These are phyloP conservation scores for Chiloscyllium punctatum DNA, from an alignment of 2,797 vertebrate genomes.

Conservation along the genomic window DNA sequence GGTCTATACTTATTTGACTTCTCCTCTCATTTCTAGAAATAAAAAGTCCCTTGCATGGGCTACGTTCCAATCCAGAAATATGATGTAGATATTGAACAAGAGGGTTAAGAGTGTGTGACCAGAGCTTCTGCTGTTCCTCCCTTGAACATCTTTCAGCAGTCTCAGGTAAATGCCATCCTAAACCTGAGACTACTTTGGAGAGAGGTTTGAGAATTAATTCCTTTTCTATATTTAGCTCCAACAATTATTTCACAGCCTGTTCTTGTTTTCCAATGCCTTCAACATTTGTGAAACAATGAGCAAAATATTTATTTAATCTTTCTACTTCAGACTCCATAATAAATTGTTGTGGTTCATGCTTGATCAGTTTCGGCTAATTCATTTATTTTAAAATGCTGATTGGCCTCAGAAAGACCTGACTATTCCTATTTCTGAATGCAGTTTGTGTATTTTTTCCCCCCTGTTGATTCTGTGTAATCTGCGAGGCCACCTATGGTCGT, in stretches of 20 bases:
- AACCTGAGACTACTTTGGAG: not conserved
- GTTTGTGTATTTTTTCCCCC: not conserved
- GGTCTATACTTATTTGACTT: not conserved
- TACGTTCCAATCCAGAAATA: not conserved
- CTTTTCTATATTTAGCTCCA: not conserved
- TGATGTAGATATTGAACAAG: not conserved
- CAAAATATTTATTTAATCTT: not conserved
- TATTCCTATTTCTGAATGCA: not conserved
- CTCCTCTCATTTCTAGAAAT: not conserved
- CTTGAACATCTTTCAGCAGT: not conserved
- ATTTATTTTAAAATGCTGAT: not conserved
- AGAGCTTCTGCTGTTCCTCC: not conserved
- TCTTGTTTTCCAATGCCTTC: not conserved
- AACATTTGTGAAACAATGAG: not conserved
- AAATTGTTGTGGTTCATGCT: not conserved
- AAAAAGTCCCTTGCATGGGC: not conserved
- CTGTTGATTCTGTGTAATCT: not conserved
- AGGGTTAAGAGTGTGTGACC: not conserved
- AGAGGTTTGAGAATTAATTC: not conserved
- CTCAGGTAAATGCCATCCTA: not conserved
- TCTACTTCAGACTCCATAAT: not conserved
- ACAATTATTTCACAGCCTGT: not conserved
- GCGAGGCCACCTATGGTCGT: not conserved
- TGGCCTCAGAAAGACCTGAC: not conserved
- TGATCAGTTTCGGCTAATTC: not conserved